These are phyloP conservation scores for Ormyrus pomaceus DNA, from an alignment of 2,888 invertebrate genomes.

Conservation along the genomic window DNA sequence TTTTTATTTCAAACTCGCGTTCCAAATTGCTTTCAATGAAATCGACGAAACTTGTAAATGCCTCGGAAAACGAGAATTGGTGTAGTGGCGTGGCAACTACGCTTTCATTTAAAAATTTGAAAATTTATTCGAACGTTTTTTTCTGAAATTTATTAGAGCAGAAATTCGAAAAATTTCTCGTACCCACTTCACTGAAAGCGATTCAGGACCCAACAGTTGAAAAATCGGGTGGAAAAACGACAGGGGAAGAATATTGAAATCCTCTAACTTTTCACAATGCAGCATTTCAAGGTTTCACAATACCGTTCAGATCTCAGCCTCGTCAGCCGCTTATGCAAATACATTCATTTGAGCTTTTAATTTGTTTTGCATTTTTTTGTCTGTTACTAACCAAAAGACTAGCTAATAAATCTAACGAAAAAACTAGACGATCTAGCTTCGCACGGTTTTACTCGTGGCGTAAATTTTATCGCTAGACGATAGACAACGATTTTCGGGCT, in stretches of 20 bases:
- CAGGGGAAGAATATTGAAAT: neutral
- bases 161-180: neutral
- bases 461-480: constrained; percentile 55
- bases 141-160: neutral
- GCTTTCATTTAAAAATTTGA: neutral
- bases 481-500: constrained; percentile 55
- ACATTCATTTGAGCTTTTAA: constrained; percentile 41
- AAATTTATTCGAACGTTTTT: neutral
- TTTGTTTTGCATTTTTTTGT: neutral
- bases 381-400: constrained; percentile 51
- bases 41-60: too few relatives aligned
- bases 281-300: neutral
- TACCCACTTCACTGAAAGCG: neutral
- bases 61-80: too few relatives aligned
- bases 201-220: constrained; percentile 14
- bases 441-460: constrained; percentile 53
- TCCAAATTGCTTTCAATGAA: constrained; percentile 30
- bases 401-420: constrained; percentile 53
- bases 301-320: neutral
- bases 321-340: constrained; percentile 5
- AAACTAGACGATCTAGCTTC: constrained; percentile 55
- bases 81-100: neutral
- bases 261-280: neutral
- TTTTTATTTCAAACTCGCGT: constrained; percentile 1
- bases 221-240: constrained; percentile 1